A percentile compares a stretch with the other conserved stretches of the same genome.
Evolutionary conservation across 2,797 vertebrate species (phyloP).

Genomic region (Hydrolagus colliei): DNA sequence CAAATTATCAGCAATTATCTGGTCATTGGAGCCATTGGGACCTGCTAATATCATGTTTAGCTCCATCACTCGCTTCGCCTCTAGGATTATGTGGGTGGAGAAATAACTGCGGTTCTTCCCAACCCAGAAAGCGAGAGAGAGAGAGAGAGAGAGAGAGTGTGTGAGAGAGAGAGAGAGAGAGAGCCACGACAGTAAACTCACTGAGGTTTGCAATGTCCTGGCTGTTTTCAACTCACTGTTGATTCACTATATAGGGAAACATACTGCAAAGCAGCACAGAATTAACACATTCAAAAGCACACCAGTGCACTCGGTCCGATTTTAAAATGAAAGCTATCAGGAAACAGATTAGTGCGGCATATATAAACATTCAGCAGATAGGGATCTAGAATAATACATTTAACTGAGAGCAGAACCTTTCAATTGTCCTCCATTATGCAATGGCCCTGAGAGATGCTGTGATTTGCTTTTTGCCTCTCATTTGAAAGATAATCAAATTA

Average conservation of each 20-base stretch:
- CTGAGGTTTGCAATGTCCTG: background rate
- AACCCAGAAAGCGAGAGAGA: too few species aligned
- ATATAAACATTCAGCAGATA: background rate
- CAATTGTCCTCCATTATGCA: too few species aligned
- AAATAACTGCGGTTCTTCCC: too few species aligned
- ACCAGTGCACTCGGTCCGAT: background rate
- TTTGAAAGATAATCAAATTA: too few species aligned
- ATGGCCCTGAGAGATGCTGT: too few species aligned
- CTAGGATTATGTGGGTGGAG: background rate
- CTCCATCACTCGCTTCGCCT: slow-evolving; percentile 25
- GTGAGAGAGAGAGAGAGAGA: background rate
- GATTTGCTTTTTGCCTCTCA: too few species aligned
- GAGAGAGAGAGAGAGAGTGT: background rate
- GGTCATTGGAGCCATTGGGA: slow-evolving; percentile 36
- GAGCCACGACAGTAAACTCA: background rate
- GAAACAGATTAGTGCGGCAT: background rate
- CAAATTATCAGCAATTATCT: slow-evolving; percentile 52
- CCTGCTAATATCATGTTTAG: slow-evolving; percentile 37
- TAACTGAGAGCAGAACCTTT: too few species aligned
- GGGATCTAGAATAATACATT: too few species aligned
- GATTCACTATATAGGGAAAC: background rate
- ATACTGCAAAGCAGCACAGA: too few species aligned
- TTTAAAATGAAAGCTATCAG: background rate
- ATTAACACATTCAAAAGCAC: background rate
- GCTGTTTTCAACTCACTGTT: background rate